Conservation (phyloP, 2,113 vertebrate genomes). For the Trogon melanurus region DNA sequence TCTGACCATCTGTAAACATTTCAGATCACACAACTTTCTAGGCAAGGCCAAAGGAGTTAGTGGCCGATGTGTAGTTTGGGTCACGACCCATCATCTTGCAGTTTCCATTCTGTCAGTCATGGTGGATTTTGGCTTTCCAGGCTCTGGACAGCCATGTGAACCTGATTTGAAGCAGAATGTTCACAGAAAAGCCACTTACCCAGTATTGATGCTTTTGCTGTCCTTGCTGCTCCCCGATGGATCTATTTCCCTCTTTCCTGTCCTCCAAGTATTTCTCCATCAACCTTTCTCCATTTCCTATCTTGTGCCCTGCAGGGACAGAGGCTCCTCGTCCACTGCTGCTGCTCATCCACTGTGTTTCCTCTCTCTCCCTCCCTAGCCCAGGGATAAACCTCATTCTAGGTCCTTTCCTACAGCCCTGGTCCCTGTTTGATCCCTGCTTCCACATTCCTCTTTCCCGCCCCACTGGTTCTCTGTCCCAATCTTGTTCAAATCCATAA, state of each 20-base stretch:
- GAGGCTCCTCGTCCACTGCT: neutral
- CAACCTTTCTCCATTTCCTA: neutral
- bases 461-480: neutral
- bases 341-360: neutral
- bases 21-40: neutral
- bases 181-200: neutral
- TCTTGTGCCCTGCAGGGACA: rapidly evolving
- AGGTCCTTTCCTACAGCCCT: neutral
- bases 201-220: neutral
- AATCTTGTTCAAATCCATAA: neutral
- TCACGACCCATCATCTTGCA: rapidly evolving
- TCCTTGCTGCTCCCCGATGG: rapidly evolving
- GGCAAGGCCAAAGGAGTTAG: neutral
- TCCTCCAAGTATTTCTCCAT: neutral
- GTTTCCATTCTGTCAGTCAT: neutral
- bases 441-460: neutral
- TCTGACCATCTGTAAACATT: neutral
- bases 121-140: neutral
- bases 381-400: neutral
- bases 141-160: neutral
- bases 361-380: neutral
- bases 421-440: neutral
- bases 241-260: neutral
- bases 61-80: neutral
- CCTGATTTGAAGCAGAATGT: neutral